Evolutionary conservation across 2,888 invertebrate genomes (phyloP).

Genomic region (Noctua comes): DNA sequence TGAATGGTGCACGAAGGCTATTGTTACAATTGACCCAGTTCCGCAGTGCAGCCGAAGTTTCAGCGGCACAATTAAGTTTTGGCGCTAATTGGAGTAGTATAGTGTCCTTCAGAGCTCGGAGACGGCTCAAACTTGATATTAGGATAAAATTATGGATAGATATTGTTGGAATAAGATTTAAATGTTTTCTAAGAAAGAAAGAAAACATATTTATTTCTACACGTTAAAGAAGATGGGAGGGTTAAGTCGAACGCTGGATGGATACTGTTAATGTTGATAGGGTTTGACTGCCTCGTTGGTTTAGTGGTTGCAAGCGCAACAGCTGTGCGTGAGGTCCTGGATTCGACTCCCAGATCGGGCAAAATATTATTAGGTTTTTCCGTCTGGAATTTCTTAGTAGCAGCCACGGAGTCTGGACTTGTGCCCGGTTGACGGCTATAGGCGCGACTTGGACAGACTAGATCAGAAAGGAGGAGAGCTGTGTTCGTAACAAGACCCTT

Average conservation of each 20-base stretch:
- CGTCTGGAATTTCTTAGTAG: no score
- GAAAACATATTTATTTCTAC: no score
- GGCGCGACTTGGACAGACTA: no score
- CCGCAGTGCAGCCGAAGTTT: slow-evolving; percentile 39
- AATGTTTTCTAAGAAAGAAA: no score
- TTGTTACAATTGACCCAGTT: slow-evolving; percentile 50
- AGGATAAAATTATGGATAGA: slow-evolving; percentile 1
- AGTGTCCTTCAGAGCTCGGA: slow-evolving; percentile 21
- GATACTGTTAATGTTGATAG: no score
- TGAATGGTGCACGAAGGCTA: slow-evolving; percentile 8
- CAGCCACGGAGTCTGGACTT: no score
- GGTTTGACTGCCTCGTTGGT: no score
- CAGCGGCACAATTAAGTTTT: slow-evolving; percentile 42
- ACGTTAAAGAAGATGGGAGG: neutral
- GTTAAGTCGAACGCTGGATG: neutral
- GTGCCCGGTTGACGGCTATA: no score
- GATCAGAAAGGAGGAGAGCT: neutral
- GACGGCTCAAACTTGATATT: slow-evolving; percentile 15
- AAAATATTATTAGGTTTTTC: no score
- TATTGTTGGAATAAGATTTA: neutral
- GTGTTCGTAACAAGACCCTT: neutral
- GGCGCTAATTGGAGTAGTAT: slow-evolving; percentile 42
- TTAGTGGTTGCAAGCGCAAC: no score
- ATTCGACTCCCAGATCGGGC: no score
- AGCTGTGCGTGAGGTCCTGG: no score